These are phyloP conservation scores for Pelobates cultripes DNA, from an alignment of 2,797 vertebrate species.

Conservation along the genomic window DNA sequence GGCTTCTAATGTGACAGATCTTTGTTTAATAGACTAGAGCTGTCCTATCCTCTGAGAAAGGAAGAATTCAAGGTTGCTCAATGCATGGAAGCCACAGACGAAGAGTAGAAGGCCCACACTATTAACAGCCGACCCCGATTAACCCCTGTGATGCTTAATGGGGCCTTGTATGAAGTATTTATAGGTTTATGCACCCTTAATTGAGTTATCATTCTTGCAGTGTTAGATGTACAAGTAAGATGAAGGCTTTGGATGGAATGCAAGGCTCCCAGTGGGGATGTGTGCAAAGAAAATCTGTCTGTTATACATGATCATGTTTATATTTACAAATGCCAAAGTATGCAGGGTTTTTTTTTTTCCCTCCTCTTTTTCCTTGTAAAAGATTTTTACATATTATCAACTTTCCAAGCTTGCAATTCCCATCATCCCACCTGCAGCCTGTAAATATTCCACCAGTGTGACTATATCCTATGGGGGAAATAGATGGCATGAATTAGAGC, in stretches of 20 bases:
- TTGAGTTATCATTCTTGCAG: slow-evolving; percentile 37
- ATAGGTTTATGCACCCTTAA: slow-evolving; percentile 45
- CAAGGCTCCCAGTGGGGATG: background rate
- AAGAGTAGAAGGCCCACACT: slow-evolving; percentile 39
- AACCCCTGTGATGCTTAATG: slow-evolving; percentile 46
- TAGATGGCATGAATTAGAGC: too few relatives aligned
- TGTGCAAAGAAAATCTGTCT: background rate
- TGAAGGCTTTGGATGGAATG: background rate
- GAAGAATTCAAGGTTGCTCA: slow-evolving; percentile 47
- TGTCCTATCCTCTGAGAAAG: slow-evolving; percentile 35
- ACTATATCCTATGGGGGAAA: too few relatives aligned
- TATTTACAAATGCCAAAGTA: background rate
- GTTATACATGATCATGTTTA: background rate
- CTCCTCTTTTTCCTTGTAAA: background rate
- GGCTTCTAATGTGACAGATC: slow-evolving; percentile 52
- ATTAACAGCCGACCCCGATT: slow-evolving; percentile 53
- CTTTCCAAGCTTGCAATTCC: too few relatives aligned
- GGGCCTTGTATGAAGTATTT: slow-evolving; percentile 50
- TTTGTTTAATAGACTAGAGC: slow-evolving; percentile 54
- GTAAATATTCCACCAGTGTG: too few relatives aligned
- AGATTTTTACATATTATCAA: too few relatives aligned
- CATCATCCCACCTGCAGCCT: too few relatives aligned
- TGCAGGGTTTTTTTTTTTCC: background rate
- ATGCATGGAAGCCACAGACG: slow-evolving; percentile 50
- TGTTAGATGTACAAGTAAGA: slow-evolving; percentile 4